phyloP scores from a whole-genome alignment of 2,797 vertebrate genomes.

The Echeneis naucrates region DNA sequence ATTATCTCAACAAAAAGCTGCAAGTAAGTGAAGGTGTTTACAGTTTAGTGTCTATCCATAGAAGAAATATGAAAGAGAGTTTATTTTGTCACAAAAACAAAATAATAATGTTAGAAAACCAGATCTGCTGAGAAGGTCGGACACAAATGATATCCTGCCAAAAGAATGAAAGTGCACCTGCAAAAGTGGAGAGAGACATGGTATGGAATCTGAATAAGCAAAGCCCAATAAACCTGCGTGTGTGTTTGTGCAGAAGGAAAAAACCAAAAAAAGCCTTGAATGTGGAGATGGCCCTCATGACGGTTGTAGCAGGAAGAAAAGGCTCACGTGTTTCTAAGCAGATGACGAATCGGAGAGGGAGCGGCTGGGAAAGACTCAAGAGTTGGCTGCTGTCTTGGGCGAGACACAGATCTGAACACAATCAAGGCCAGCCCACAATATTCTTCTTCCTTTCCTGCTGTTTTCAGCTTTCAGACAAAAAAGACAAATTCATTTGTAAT shows the following conservation, averaged over 20 bases:
- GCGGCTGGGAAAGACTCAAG: slow-evolving; percentile 25
- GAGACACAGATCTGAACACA: slow-evolving; percentile 6
- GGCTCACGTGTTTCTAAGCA: slow-evolving; percentile 41
- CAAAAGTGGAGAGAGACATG: slow-evolving; percentile 5
- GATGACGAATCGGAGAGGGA: slow-evolving; percentile 48
- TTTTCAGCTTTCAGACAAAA: background rate
- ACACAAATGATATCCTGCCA: slow-evolving; percentile 18
- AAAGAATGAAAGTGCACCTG: slow-evolving; percentile 23
- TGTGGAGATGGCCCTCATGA: slow-evolving; percentile 50
- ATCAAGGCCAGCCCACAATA: background rate
- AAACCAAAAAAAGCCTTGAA: slow-evolving; percentile 51
- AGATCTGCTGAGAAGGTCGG: slow-evolving; percentile 37
- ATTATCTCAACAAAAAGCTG: background rate
- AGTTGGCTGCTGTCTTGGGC: slow-evolving; percentile 38
- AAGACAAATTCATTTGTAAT: background rate
- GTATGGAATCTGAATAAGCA: background rate
- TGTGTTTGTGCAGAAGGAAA: slow-evolving; percentile 22
- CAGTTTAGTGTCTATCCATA: background rate
- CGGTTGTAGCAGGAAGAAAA: slow-evolving; percentile 39
- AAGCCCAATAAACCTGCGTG: slow-evolving; percentile 11
- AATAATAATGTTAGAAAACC: slow-evolving; percentile 16
- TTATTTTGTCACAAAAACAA: background rate
- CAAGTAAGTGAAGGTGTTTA: slow-evolving; percentile 2
- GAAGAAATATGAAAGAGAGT: slow-evolving; percentile 9
- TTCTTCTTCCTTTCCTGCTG: slow-evolving; percentile 1